Evolutionary conservation across 2,888 invertebrate genomes (phyloP), one percentile per base, ranked within the genome.

Genomic region (Adelognathus sp.): DNA sequence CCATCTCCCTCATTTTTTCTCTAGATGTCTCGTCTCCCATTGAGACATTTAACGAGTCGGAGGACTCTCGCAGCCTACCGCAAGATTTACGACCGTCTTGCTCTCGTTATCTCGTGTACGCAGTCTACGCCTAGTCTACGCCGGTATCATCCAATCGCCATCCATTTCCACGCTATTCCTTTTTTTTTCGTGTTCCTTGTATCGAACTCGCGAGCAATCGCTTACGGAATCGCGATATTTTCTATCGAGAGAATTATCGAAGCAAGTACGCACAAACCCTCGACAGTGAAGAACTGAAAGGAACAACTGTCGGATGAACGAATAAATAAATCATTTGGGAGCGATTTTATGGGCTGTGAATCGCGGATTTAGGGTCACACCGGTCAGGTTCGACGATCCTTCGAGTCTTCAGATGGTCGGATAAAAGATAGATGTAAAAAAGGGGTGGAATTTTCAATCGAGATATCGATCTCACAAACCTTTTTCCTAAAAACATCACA

Each of bases 41-140:
- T 56, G 67, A 50, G 71, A 71, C 66, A 44, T 79, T 71, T 67
- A 79, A 79, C 79, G 79, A 75, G 75, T 66, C 21, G 11, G 39
- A 31, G 9, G 66, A 61, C 60, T 56, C 61, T 66, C 60, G 50
- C 33, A 60, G 39, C 36, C 58, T 66, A 71, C 36, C 66, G 36
- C 31, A 36, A 67, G 71, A 75, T 75, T 75, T 67, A 79, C 71
- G 61, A 67, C 63, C 36, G 39, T 33, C 64, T 73, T 27, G 61
- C 52, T 74, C 52, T 74, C 74, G 70, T 70, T 79, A 79, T 66
- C 74, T 61, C 36, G 64, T 52, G 7, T 29, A n/a, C n/a, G n/a
- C 46, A 70, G 36, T 31, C 29, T 29, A 7, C 24, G 70, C 61
- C 64, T 70, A 60, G 41, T 64, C 52, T 61, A 66, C 27, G 44